phyloP scores from a whole-genome alignment of 2,797 vertebrate species.

The Urosaurus nigricauda region DNA sequence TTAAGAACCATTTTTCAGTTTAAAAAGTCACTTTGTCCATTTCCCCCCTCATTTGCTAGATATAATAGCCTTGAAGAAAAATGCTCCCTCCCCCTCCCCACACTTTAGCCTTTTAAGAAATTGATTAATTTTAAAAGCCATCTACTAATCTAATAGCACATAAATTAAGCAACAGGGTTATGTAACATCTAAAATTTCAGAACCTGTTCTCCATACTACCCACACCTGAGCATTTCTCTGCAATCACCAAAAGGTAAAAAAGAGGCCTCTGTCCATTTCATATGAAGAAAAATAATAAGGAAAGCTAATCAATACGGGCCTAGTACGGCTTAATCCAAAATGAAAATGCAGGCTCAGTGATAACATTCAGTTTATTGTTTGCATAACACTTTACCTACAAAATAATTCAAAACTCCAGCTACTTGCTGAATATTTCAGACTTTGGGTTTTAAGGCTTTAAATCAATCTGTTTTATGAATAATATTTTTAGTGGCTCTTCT shows the following conservation, averaged over 20 bases:
- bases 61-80: background rate
- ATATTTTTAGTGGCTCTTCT: background rate
- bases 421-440: background rate
- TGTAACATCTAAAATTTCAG: background rate
- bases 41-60: background rate
- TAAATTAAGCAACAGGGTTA: background rate
- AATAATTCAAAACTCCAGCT: background rate
- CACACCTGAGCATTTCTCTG: background rate
- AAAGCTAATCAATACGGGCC: background rate
- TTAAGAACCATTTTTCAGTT: background rate
- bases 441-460: background rate
- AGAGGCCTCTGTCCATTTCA: background rate
- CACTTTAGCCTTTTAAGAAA: background rate
- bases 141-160: background rate
- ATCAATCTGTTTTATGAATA: background rate
- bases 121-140: background rate
- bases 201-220: background rate
- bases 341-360: background rate
- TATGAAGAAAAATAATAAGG: background rate
- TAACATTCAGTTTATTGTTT: background rate
- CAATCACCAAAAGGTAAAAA: background rate
- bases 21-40: background rate
- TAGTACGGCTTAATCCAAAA: conserved; percentile 9
- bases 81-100: too few species aligned
- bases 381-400: background rate